Conservation (phyloP, 2,113 vertebrate species). For the Boleophthalmus pectinirostris region DNA sequence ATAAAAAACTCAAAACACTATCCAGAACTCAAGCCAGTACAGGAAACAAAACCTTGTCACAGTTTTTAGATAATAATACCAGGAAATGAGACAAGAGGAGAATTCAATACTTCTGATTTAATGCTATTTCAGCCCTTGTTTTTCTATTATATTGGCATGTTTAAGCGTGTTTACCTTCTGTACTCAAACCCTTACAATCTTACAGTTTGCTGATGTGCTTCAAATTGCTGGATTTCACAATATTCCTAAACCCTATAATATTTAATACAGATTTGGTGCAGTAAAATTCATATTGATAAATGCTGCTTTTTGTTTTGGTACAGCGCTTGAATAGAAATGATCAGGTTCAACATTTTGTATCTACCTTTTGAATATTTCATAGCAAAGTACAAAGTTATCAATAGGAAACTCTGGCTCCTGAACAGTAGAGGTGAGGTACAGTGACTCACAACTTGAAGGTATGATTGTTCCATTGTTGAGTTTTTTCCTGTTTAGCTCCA, state of each 20-base stretch:
- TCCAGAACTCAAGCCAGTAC: neutral
- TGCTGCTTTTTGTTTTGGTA: no score
- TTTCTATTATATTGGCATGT: neutral
- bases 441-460: neutral
- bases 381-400: no score
- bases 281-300: no score
- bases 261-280: no score
- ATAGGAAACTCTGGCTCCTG: neutral
- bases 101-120: neutral
- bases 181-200: neutral
- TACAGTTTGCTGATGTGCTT: neutral
- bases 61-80: neutral
- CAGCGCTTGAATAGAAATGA: no score
- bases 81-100: neutral
- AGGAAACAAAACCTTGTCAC: neutral
- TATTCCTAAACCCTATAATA: no score
- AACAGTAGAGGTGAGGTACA: neutral
- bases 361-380: no score
- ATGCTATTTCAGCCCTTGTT: neutral
- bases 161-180: neutral
- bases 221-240: neutral
- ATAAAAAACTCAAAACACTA: neutral
- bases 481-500: constrained; percentile 4
- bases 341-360: neutral
- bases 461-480: neutral